A percentile compares a stretch with the other conserved stretches of the same genome.
phyloP scores from a whole-genome alignment of 2,113 vertebrate genomes.

The Eublepharis macularius region DNA sequence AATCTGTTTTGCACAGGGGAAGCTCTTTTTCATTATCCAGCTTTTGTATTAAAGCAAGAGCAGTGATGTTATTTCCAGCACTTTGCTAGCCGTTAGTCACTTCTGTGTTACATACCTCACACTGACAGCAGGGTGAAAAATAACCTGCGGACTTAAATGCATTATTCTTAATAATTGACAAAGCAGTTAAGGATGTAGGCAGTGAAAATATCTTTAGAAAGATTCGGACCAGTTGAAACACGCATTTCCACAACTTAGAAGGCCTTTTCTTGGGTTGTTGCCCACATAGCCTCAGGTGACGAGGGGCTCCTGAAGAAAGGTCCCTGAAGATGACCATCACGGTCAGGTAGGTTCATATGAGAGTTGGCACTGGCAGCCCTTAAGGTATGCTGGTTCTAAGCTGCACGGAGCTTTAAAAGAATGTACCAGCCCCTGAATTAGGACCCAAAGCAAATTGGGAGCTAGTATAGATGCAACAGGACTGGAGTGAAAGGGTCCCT shows the following conservation, averaged over 20 bases:
- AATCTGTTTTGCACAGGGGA: constrained; percentile 4
- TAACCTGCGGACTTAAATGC: background rate
- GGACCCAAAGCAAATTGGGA: too few relatives aligned
- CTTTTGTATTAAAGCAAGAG: background rate
- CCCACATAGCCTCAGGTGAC: too few relatives aligned
- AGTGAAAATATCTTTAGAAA: background rate
- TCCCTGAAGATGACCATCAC: too few relatives aligned
- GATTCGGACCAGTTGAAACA: background rate
- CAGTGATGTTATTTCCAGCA: constrained; percentile 1
- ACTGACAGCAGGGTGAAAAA: background rate
- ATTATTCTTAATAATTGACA: background rate
- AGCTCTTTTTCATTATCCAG: constrained; percentile 8
- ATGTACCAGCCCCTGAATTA: too few relatives aligned
- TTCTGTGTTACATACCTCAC: background rate
- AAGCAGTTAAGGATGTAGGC: background rate
- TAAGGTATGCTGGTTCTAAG: too few relatives aligned
- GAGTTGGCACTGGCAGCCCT: too few relatives aligned
- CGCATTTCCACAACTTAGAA: background rate
- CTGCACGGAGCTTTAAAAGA: too few relatives aligned
- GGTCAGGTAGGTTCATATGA: too few relatives aligned
- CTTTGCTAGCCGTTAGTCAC: background rate
- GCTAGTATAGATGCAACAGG: too few relatives aligned
- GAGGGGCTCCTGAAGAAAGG: too few relatives aligned
- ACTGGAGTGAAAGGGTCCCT: too few relatives aligned
- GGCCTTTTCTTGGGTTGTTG: too few relatives aligned